A percentile compares a stretch with the other conserved stretches of the same genome.
Conservation (phyloP, 2,113 vertebrate species). For the Choloepus hoffmanni region DNA sequence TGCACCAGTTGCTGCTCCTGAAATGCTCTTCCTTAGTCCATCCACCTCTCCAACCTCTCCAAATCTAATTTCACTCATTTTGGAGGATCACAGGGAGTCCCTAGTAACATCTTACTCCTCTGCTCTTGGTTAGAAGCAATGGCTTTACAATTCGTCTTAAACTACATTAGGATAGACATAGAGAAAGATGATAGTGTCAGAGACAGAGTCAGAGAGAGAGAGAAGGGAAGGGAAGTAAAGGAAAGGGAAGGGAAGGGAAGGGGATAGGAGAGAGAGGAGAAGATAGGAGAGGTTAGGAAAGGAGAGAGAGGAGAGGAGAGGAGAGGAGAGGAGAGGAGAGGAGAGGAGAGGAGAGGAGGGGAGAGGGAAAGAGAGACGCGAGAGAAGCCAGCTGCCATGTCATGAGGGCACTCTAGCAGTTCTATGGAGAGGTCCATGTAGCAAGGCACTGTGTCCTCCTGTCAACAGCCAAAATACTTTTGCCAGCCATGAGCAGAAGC, state of each 20-base stretch:
- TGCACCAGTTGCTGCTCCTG: neutral
- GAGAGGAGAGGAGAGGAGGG: too few species aligned
- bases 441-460: neutral
- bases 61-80: neutral
- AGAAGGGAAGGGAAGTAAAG: too few species aligned
- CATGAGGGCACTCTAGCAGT: neutral
- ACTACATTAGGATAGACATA: neutral
- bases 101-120: neutral
- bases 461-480: fast-evolving
- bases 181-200: neutral
- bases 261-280: too few species aligned
- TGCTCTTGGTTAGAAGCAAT: neutral
- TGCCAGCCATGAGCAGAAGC: neutral
- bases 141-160: neutral
- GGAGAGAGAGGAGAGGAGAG: too few species aligned
- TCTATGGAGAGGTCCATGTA: neutral
- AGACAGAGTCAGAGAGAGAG: neutral
- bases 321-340: too few species aligned
- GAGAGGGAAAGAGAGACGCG: too few species aligned
- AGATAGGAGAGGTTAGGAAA: too few species aligned
- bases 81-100: neutral
- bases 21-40: neutral
- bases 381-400: neutral
- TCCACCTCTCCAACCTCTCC: neutral
- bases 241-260: too few species aligned